Evolutionary conservation across 2,888 invertebrate species (phyloP), one percentile per base, ranked within the genome.

Genomic region (Criorhina ranunculi): DNA sequence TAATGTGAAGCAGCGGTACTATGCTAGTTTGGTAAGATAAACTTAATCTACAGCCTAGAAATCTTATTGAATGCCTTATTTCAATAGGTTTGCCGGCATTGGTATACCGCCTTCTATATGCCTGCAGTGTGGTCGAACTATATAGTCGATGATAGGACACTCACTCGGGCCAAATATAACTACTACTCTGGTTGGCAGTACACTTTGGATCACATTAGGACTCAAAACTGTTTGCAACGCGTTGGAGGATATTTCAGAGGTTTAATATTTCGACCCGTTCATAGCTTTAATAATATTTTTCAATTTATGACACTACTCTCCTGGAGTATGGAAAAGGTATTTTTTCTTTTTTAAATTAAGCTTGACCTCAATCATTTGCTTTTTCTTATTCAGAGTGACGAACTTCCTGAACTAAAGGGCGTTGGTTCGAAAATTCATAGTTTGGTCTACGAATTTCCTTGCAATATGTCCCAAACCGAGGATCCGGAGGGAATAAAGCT

Each of bases 241-340:
- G 93, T 96, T 24, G 96, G 96, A 0, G 92, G 92, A 59, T 93
- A 94, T 88, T 93, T 96, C 88, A 93, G 94, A 76, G 93, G 93
- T 8, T 91, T 97, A 33, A 93, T 95, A 12, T 94, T 97, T 87
- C 93, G 94, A 35, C 96, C 96, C 0, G 95, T 95, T 92, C 92
- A 94, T 77, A 96, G 96, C 90, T 96, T 96, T 88, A 95, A 95
- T 90, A 96, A 96, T 90, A 93, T 97, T 46, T 96, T 95, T 90
- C 96, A 96, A 90, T 97, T 97, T 89, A 95, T 97, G 94, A 95
- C 95, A 75, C 94, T 96, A 92, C 90, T 96, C n/a, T 94, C 95
- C 0, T 95, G 95, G 93, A 96, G 95, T 89, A 93, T 94, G 0
- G 95, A 95, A 87, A 93, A 93, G 88, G 92, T 92, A n/a, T n/a